Evolutionary conservation across 1,140 invertebrate species (phyloP).

Genomic region (Telenomus remus): DNA sequence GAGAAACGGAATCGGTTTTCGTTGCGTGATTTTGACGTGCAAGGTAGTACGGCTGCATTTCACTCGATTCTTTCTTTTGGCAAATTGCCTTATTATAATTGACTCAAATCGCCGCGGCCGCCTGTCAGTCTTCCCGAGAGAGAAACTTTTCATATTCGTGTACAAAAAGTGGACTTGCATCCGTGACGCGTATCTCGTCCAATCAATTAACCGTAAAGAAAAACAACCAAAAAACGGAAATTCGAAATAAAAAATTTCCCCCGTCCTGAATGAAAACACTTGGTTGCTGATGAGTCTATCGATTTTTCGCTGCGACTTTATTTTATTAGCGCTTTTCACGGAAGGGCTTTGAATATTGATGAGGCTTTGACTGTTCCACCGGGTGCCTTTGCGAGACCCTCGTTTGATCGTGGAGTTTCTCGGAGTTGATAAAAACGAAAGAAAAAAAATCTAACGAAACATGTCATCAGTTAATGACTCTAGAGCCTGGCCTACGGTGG

Average conservation of each 20-base stretch:
- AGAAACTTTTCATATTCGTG: slow-evolving; percentile 22
- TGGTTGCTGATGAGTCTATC: not conserved
- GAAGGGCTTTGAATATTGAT: slow-evolving; percentile 59
- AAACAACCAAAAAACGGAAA: no score
- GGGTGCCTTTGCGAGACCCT: slow-evolving; percentile 48
- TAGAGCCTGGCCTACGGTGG: slow-evolving; percentile 41
- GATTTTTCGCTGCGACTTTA: slow-evolving; percentile 35
- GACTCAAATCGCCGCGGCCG: slow-evolving; percentile 34
- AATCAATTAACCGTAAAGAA: not conserved
- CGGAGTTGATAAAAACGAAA: slow-evolving; percentile 40
- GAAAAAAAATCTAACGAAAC: slow-evolving; percentile 54
- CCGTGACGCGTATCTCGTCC: slow-evolving; percentile 37
- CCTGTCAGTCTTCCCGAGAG: slow-evolving; percentile 34
- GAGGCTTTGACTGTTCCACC: slow-evolving; percentile 58
- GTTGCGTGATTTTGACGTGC: slow-evolving; percentile 39
- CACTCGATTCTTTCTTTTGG: slow-evolving; percentile 42
- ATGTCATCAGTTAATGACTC: slow-evolving; percentile 59
- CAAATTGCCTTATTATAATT: slow-evolving; percentile 50
- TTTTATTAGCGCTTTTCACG: slow-evolving; percentile 36
- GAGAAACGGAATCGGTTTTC: slow-evolving; percentile 23
- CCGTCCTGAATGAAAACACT: no score
- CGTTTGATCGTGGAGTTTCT: slow-evolving; percentile 49
- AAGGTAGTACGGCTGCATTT: slow-evolving; percentile 40
- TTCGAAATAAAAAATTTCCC: no score
- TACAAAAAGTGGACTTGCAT: not conserved